These are phyloP conservation scores for Apodemus sylvaticus DNA, from an alignment of 2,113 vertebrate species.

Conservation along the genomic window DNA sequence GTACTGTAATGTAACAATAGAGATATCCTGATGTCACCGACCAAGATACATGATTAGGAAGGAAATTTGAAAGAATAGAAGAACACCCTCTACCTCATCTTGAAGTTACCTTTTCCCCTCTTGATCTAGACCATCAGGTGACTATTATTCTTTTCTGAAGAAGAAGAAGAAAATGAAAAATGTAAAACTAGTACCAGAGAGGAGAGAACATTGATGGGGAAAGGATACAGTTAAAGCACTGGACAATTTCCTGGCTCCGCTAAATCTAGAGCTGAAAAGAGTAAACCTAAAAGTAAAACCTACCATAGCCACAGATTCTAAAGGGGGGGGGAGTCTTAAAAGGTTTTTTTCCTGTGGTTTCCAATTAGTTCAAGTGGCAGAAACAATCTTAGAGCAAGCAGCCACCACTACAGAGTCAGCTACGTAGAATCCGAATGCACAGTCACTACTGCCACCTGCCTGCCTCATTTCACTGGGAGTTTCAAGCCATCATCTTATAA, in stretches of 20 bases:
- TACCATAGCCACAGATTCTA: constrained; percentile 35
- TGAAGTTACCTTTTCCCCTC: constrained; percentile 33
- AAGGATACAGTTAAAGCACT: constrained; percentile 46
- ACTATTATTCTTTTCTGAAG: constrained; percentile 29
- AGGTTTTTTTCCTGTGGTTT: constrained; percentile 29
- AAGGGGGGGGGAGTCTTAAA: not conserved
- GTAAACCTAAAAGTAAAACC: constrained; percentile 26
- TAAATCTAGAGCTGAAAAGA: constrained; percentile 54
- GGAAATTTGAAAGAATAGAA: constrained; percentile 24
- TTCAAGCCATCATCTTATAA: not conserved
- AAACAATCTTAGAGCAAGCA: not conserved
- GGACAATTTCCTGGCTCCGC: constrained; percentile 56
- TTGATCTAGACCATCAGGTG: constrained; percentile 32
- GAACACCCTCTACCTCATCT: not conserved
- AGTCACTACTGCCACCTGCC: not conserved
- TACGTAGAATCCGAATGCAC: not conserved
- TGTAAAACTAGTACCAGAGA: not conserved
- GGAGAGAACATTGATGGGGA: not conserved
- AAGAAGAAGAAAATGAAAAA: not conserved
- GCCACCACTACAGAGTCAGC: not conserved
- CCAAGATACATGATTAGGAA: constrained; percentile 37
- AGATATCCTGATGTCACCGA: not conserved
- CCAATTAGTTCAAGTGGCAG: constrained; percentile 14
- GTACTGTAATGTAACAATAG: not conserved
- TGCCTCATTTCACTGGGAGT: not conserved